These are phyloP conservation scores for Villa cingulata DNA, from an alignment of 2,888 invertebrate species.

Conservation along the genomic window DNA sequence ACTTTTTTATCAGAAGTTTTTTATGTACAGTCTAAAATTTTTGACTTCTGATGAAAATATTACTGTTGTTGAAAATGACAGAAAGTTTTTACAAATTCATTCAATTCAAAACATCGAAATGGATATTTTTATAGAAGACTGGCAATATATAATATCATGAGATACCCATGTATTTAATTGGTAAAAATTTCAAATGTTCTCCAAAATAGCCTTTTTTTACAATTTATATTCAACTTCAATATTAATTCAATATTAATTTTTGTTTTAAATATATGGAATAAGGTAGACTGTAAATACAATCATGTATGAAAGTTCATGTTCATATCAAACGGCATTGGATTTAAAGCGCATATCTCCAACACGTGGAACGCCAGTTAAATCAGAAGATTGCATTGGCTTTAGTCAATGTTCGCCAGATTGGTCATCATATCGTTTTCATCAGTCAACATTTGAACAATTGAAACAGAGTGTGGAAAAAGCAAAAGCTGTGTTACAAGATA, in stretches of 20 bases:
- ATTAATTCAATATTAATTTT: too few species aligned
- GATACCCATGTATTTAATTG: not conserved
- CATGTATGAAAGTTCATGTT: slow-evolving; percentile 91
- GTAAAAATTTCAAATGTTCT: too few species aligned
- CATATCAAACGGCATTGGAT: slow-evolving; percentile 73
- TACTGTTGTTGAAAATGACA: too few species aligned
- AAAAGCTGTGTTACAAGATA: slow-evolving; percentile 69
- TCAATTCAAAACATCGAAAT: too few species aligned
- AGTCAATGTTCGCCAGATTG: slow-evolving; percentile 51
- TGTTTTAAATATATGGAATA: slow-evolving; percentile 6
- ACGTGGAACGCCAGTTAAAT: slow-evolving; percentile 35
- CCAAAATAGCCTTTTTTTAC: too few species aligned
- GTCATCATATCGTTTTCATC: slow-evolving; percentile 68
- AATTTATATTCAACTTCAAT: too few species aligned
- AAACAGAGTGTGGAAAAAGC: slow-evolving; percentile 86
- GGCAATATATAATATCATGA: too few species aligned
- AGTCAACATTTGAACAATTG: slow-evolving; percentile 77
- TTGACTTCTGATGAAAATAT: too few species aligned
- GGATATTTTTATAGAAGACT: too few species aligned
- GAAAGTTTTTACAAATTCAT: too few species aligned
- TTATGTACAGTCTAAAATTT: too few species aligned
- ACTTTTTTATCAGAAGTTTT: too few species aligned
- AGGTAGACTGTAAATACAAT: slow-evolving; percentile 15
- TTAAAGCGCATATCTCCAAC: slow-evolving; percentile 52
- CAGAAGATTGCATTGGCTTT: slow-evolving; percentile 38